Conservation (phyloP, 2,888 invertebrate genomes). For the Eupithecia tripunctaria region DNA sequence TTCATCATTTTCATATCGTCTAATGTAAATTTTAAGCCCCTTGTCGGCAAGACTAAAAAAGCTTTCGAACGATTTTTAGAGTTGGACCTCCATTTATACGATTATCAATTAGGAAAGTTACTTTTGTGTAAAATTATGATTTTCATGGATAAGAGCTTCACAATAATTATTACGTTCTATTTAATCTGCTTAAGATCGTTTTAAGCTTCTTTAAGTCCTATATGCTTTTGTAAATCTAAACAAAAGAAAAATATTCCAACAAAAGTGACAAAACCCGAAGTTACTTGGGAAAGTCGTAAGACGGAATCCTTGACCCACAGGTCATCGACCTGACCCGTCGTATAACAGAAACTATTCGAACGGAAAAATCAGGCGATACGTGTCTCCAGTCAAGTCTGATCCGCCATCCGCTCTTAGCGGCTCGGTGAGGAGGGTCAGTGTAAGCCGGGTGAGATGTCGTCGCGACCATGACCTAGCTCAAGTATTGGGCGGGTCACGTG, state of each 20-base stretch:
- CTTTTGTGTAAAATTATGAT: not conserved
- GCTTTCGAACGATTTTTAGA: not conserved
- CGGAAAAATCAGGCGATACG: conserved; percentile 75
- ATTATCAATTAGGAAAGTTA: too few relatives aligned
- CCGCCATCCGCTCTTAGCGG: conserved; percentile 42
- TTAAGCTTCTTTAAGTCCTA: too few relatives aligned
- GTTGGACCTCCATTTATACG: not conserved
- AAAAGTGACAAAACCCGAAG: not conserved
- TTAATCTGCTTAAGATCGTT: too few relatives aligned
- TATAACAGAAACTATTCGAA: conserved; percentile 77
- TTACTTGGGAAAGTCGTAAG: conserved; percentile 26
- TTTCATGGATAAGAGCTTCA: not conserved
- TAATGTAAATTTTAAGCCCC: not conserved
- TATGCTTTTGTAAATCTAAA: not conserved
- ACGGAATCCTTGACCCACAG: conserved; percentile 70
- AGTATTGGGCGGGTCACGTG: conserved; percentile 80
- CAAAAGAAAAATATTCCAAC: not conserved
- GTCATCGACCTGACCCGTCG: conserved; percentile 67
- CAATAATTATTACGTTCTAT: too few relatives aligned
- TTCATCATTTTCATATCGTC: not conserved
- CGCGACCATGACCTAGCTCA: conserved; percentile 81
- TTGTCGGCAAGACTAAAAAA: not conserved
- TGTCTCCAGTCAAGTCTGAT: conserved; percentile 58
- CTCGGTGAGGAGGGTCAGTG: conserved; percentile 55
- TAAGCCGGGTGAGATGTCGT: conserved; percentile 63